These are phyloP conservation scores for Crypturellus tataupa DNA, from an alignment of 2,797 vertebrate species.

Conservation along the genomic window DNA sequence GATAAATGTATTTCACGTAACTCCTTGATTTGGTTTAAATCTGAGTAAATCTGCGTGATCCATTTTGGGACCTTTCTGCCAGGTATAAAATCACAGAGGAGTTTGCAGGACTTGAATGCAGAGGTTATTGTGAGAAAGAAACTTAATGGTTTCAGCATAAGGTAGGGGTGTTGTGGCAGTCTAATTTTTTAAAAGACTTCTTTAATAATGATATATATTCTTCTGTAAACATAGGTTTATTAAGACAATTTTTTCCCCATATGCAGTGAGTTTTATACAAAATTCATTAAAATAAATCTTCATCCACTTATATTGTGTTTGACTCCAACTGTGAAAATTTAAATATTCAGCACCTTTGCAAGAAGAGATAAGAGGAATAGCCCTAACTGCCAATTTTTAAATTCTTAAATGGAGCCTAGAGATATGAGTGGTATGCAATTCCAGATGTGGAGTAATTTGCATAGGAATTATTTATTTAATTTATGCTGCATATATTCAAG, in stretches of 20 bases:
- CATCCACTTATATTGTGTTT: not conserved
- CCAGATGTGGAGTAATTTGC: not conserved
- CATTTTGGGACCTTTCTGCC: not conserved
- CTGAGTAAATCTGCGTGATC: not conserved
- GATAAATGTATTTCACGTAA: not conserved
- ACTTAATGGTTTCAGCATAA: not conserved
- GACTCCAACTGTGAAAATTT: not conserved
- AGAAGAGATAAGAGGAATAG: not conserved
- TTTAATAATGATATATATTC: not conserved
- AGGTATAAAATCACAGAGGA: not conserved
- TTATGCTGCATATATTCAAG: not conserved
- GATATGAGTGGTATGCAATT: not conserved
- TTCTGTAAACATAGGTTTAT: not conserved
- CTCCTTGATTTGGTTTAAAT: not conserved
- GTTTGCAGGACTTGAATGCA: not conserved
- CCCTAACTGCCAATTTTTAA: not conserved
- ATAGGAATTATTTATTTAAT: not conserved
- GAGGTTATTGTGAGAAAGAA: not conserved
- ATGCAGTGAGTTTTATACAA: not conserved
- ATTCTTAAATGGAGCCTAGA: not conserved
- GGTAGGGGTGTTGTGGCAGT: not conserved
- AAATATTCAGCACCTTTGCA: not conserved
- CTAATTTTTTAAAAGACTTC: not conserved
- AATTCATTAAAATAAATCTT: not conserved
- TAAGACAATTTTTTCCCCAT: not conserved